phyloP scores from a whole-genome alignment of 30 jellyfish, hydroid and myxozoan species.

The Hydractinia symbiolongicarpus region DNA sequence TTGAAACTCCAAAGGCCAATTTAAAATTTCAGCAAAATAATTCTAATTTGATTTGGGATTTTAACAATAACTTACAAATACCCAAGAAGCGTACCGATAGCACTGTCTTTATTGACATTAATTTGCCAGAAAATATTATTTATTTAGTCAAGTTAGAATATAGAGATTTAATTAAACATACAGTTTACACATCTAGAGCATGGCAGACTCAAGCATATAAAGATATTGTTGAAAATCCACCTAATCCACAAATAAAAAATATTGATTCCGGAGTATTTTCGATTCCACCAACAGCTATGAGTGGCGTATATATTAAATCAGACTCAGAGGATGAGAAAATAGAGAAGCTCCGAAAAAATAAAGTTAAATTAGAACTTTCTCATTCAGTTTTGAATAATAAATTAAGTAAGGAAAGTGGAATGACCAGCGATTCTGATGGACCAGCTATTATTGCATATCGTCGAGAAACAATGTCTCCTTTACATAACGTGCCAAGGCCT shows the following conservation, averaged over 20 bases:
- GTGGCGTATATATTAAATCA: constrained; percentile 9
- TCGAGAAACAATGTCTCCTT: constrained; percentile 33
- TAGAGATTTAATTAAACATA: constrained; percentile 47
- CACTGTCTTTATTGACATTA: neutral
- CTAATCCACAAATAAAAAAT: constrained; percentile 32
- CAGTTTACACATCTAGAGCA: constrained; percentile 34
- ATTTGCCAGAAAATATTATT: neutral
- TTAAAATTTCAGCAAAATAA: neutral
- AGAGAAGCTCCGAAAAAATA: constrained; percentile 1
- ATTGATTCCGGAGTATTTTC: constrained; percentile 37
- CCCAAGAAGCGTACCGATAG: neutral
- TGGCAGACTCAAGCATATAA: constrained; percentile 73
- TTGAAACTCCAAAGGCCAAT: neutral
- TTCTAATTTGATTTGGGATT: constrained; percentile 11
- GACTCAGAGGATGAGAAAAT: neutral
- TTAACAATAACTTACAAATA: neutral
- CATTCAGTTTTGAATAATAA: neutral
- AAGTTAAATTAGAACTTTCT: neutral
- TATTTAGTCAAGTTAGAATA: constrained; percentile 23
- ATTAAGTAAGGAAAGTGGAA: constrained; percentile 25
- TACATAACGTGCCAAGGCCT: constrained; percentile 22
- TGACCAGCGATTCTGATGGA: constrained; percentile 14
- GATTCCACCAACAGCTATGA: constrained; percentile 49
- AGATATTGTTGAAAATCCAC: constrained; percentile 26
- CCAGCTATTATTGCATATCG: constrained; percentile 30